Percentiles rank a stretch among this genome's conserved stretches.
These are phyloP conservation scores for Tichodroma muraria DNA, from an alignment of 2,113 vertebrate genomes.

Conservation along the genomic window DNA sequence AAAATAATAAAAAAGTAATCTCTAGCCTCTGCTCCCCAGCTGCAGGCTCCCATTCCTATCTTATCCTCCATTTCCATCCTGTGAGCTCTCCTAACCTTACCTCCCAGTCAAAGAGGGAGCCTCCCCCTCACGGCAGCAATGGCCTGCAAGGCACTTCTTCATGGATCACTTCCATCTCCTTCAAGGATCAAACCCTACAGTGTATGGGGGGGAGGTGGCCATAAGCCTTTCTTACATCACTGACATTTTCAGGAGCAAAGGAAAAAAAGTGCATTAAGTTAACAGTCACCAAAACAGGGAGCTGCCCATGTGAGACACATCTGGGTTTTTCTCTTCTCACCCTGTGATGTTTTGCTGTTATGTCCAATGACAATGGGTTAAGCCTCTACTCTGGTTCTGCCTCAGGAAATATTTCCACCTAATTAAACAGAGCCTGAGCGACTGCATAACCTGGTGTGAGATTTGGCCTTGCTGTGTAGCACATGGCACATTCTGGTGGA, in stretches of 20 bases:
- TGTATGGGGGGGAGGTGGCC: background rate
- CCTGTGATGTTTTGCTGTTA: background rate
- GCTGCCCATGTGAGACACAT: background rate
- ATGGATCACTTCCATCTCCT: background rate
- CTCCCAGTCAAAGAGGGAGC: background rate
- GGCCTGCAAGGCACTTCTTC: background rate
- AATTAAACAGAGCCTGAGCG: background rate
- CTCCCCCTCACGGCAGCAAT: rapidly evolving
- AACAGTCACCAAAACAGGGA: background rate
- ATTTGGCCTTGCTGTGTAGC: background rate
- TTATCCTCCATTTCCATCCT: slow-evolving; percentile 12
- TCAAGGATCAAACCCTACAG: background rate
- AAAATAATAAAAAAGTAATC: slow-evolving; percentile 48
- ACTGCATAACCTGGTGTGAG: background rate
- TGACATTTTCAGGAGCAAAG: background rate
- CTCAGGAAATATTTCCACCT: background rate
- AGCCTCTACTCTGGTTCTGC: background rate
- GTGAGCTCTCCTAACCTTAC: background rate
- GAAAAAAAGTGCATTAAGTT: background rate
- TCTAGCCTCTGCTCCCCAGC: slow-evolving; percentile 34
- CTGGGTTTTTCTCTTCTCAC: background rate
- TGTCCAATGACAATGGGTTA: background rate
- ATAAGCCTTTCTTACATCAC: background rate
- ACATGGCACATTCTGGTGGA: background rate
- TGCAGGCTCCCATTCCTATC: slow-evolving; percentile 35